Conservation (phyloP, 1,140 invertebrate species). For the Drosophila paulistorum region DNA sequence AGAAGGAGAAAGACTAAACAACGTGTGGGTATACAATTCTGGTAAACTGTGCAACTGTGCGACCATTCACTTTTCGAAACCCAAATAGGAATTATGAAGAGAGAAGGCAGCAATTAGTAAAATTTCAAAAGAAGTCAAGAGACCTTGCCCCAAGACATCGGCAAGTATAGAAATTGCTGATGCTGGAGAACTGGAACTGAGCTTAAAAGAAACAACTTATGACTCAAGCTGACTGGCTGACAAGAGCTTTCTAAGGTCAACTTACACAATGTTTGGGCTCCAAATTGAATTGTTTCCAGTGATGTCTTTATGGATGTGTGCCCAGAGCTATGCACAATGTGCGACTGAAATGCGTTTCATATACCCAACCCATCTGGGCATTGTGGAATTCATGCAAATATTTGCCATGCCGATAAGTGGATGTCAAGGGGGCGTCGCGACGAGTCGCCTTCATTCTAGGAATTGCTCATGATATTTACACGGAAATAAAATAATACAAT, state of each 20-base stretch:
- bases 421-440: conserved; percentile 60
- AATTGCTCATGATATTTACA: conserved; percentile 25
- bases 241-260: conserved; percentile 8
- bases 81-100: conserved; percentile 12
- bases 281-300: not conserved
- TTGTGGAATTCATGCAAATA: conserved; percentile 52
- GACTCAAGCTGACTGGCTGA: conserved; percentile 1
- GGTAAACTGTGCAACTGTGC: not conserved
- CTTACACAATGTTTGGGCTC: not conserved
- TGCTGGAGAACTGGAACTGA: conserved; percentile 10
- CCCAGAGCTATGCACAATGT: conserved; percentile 31
- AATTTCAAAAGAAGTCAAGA: conserved; percentile 50
- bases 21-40: not conserved
- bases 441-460: conserved; percentile 17
- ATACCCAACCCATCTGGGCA: conserved; percentile 1
- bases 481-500: conserved; percentile 23
- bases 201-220: not conserved
- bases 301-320: conserved; percentile 7
- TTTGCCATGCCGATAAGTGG: conserved; percentile 62
- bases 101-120: conserved; percentile 56
- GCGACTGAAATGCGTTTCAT: conserved; percentile 63
- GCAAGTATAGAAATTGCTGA: conserved; percentile 8
- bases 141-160: conserved; percentile 43
- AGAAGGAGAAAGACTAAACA: not conserved
- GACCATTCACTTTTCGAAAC: conserved; percentile 18